Conservation (phyloP, 2,797 vertebrate genomes). For the Cuculus canorus region DNA sequence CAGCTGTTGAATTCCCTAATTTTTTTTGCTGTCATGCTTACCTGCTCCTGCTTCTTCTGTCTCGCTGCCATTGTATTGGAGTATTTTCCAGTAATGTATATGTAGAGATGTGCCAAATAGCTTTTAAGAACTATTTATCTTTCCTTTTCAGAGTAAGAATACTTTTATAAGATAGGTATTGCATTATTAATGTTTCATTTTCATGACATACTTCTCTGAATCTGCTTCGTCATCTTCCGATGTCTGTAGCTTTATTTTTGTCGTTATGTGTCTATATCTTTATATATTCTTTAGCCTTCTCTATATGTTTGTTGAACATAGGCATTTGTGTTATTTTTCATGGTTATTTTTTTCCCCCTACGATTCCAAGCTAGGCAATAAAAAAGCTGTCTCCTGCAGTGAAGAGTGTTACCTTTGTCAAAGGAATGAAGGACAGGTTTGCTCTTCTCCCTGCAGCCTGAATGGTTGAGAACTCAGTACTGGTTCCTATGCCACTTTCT, state of each 20-base stretch:
- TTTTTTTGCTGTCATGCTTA: neutral
- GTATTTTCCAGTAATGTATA: neutral
- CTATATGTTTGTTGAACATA: neutral
- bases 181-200: constrained; percentile 23
- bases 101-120: neutral
- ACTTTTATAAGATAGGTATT: neutral
- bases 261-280: neutral
- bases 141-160: neutral
- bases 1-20: neutral
- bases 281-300: neutral
- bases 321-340: neutral
- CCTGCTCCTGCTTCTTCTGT: neutral
- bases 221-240: neutral
- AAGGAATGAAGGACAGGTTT: neutral
- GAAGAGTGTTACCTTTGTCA: neutral
- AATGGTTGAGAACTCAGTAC: neutral
- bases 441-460: neutral
- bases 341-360: neutral
- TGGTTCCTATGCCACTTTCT: neutral
- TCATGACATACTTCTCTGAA: neutral
- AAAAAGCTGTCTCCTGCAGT: neutral
- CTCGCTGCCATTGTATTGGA: neutral
- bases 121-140: neutral
- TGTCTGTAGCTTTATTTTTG: neutral
- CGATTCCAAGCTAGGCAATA: neutral